Base-by-base conservation (phyloP, 2,888 invertebrate genomes). In the Cheilosia vernalis region DNA sequence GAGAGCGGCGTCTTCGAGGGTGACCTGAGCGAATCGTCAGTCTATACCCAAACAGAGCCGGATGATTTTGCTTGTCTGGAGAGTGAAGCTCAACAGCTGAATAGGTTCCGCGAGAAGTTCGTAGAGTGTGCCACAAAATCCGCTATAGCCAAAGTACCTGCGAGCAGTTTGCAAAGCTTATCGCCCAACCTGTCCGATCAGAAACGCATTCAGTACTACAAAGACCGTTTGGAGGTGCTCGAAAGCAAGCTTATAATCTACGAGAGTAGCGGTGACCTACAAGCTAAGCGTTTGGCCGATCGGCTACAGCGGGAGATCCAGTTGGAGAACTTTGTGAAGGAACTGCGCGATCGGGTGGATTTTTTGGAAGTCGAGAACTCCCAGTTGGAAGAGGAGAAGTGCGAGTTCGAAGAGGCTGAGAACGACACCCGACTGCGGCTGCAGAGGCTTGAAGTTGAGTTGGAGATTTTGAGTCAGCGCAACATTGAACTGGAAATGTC, bases 1-100 rank as follows among this genome's bases (percentile, higher is more conserved):
- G 96, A 96, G 89, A 95, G 95, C 88, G 96, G 96, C 30, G 95
- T 96, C 87, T 96, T 95, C 89, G 95, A 95, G 89, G 95, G 93
- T 56, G 91, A 91, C 64, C 85, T 88, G 9, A 87, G 88, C 66
- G 89, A 89, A 73, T 87, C 87, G n/a, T 73, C 87, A 87, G 86
- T 81, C 17, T 88, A 88, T 30, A 88, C 89, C 1, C 89, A 94
- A 90, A 94, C 94, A 67, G 94, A 94, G 72, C 92, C 93, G 44
- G 94, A 93, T 88, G 94, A 94, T 80, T 88, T 89, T 49, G 73
- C 64, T n/a, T 72, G 58, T 24, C 24, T 78, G 4, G 76, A 77
- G 15, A 7, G 55, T 9, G 94, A 94, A 92, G 93, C 94, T 88
- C 94, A 94, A 92, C 94, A 94, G 92, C 92, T 94, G 91, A 94